A percentile compares a stretch with the other conserved stretches of the same genome.
Evolutionary conservation across 2,888 invertebrate species (phyloP).

Genomic region (Drosophila paranaensis): DNA sequence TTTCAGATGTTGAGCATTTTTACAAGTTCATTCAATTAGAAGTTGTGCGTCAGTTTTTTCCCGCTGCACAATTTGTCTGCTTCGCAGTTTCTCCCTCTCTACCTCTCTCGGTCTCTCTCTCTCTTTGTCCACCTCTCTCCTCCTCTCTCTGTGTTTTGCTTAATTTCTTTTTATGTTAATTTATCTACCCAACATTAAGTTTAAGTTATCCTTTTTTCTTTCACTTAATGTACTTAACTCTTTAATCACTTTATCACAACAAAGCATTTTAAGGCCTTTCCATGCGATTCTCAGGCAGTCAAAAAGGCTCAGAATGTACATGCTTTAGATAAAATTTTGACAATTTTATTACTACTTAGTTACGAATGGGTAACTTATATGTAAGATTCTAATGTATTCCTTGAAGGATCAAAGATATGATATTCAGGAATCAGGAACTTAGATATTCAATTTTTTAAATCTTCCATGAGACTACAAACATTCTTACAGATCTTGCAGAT

Average conservation of each 20-base stretch:
- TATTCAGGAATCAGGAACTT: too few species aligned
- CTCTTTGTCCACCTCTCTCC: too few species aligned
- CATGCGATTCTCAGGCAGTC: background rate
- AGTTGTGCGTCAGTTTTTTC: constrained; percentile 55
- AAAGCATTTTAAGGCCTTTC: background rate
- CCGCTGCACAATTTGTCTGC: constrained; percentile 35
- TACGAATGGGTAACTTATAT: background rate
- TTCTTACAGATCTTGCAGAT: too few species aligned
- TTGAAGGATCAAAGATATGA: too few species aligned
- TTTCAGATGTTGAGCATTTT: constrained; percentile 66
- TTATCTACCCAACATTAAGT: constrained; percentile 9
- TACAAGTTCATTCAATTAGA: constrained; percentile 79
- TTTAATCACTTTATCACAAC: background rate
- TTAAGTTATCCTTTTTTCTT: constrained; percentile 3
- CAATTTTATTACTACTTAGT: background rate
- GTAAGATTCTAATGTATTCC: too few species aligned
- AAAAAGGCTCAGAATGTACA: background rate
- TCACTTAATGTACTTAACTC: background rate
- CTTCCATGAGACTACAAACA: too few species aligned
- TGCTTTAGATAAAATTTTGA: background rate
- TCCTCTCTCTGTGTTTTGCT: constrained; percentile 10
- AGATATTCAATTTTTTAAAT: too few species aligned
- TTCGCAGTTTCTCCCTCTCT: constrained; percentile 4
- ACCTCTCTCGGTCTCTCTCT: background rate
- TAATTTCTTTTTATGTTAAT: constrained; percentile 39